These are phyloP conservation scores for Platycheirus rosarum DNA, from an alignment of 2,888 invertebrate species.

Conservation along the genomic window DNA sequence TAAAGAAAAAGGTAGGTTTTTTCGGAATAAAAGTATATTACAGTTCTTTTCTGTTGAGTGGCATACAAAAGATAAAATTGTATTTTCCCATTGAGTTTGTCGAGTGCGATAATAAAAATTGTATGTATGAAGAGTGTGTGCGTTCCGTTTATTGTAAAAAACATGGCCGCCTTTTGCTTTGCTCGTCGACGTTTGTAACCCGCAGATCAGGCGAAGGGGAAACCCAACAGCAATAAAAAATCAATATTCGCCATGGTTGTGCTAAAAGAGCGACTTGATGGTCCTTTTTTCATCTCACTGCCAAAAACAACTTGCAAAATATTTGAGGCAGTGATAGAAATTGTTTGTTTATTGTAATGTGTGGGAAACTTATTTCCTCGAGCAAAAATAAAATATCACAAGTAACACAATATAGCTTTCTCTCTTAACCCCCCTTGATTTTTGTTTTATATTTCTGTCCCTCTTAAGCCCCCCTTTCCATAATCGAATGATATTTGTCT, in stretches of 20 bases:
- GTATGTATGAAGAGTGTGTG: conserved; percentile 48
- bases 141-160: conserved; percentile 55
- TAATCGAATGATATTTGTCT: conserved; percentile 45
- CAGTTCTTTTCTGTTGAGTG: conserved; percentile 5
- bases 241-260: conserved; percentile 59
- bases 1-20: conserved; percentile 48
- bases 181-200: conserved; percentile 30
- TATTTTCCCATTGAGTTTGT: conserved; percentile 67
- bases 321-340: too few species aligned
- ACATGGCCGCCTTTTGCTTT: conserved; percentile 62
- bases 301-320: too few species aligned
- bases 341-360: background rate
- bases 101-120: conserved; percentile 58
- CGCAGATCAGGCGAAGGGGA: conserved; percentile 46
- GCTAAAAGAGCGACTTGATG: conserved; percentile 17
- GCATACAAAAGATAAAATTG: conserved; percentile 65
- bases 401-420: conserved; percentile 19
- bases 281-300: conserved; percentile 6
- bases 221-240: conserved; percentile 38
- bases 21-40: background rate
- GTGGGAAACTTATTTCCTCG: conserved; percentile 3
- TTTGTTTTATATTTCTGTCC: conserved; percentile 1
- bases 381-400: conserved; percentile 1
- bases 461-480: background rate
- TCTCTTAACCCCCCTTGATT: conserved; percentile 9